phyloP scores from a whole-genome alignment of 2,113 vertebrate species.

The Coturnix japonica region DNA sequence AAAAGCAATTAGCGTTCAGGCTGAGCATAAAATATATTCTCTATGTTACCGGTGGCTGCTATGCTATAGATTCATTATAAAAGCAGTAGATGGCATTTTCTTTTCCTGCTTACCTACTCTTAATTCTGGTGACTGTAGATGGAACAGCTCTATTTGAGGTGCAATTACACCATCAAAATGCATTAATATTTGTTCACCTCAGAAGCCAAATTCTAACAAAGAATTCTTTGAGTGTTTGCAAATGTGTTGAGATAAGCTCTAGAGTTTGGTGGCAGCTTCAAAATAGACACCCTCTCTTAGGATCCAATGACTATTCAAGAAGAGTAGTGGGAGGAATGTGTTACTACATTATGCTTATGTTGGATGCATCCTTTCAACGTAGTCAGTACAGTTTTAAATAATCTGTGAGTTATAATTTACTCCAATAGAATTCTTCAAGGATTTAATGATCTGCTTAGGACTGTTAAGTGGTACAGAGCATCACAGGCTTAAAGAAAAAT shows the following conservation, averaged over 20 bases:
- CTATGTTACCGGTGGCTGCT: neutral
- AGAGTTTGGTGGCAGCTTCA: neutral
- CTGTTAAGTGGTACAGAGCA: neutral
- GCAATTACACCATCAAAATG: neutral
- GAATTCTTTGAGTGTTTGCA: neutral
- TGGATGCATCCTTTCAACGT: neutral
- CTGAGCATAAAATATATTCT: neutral
- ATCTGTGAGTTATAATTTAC: neutral
- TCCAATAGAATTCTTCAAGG: neutral
- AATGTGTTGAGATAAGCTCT: neutral
- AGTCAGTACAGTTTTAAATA: neutral
- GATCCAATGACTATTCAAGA: fast-evolving
- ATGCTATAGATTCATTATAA: neutral
- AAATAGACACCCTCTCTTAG: neutral
- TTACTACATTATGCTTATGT: neutral
- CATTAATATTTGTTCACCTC: neutral
- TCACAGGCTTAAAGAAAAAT: neutral
- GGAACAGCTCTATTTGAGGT: neutral
- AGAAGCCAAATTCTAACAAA: neutral
- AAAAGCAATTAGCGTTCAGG: neutral
- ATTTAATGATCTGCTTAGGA: neutral
- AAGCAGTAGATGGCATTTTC: neutral
- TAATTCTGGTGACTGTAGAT: neutral
- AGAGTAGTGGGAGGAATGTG: neutral
- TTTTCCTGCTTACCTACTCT: neutral